Percentiles rank a stretch among this genome's conserved stretches.
These are phyloP conservation scores for Pegoplata infirma DNA, from an alignment of 2,888 invertebrate genomes.

Conservation along the genomic window DNA sequence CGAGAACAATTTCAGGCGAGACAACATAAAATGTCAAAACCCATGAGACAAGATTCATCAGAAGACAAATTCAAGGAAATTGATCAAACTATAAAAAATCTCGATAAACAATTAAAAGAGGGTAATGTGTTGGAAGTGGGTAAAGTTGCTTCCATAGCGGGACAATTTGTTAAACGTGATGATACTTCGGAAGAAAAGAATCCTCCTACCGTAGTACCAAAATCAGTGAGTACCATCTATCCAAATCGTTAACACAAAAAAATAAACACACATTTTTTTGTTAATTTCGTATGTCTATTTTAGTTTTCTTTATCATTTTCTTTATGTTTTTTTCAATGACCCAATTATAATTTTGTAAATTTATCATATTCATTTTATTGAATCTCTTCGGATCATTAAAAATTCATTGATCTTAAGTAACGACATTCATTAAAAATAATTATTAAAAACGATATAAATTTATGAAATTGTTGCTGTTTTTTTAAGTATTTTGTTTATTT, in stretches of 20 bases:
- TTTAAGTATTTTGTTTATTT: not conserved
- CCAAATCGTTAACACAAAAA: slow-evolving; percentile 39
- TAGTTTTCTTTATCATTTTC: slow-evolving; percentile 30
- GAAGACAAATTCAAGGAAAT: slow-evolving; percentile 84
- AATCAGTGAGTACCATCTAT: slow-evolving; percentile 78
- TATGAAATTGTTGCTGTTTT: not conserved
- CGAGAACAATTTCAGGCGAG: slow-evolving; percentile 86
- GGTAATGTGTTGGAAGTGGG: slow-evolving; percentile 85
- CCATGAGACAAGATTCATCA: slow-evolving; percentile 80
- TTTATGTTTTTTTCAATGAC: slow-evolving; percentile 13
- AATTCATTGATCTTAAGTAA: slow-evolving; percentile 15
- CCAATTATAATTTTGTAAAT: slow-evolving; percentile 2
- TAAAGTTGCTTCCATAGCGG: slow-evolving; percentile 93
- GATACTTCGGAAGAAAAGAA: slow-evolving; percentile 76
- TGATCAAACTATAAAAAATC: slow-evolving; percentile 84
- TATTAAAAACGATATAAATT: not conserved
- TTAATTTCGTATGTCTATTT: slow-evolving; percentile 1
- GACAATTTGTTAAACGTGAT: slow-evolving; percentile 81
- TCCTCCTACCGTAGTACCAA: slow-evolving; percentile 71
- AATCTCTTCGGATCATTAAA: slow-evolving; percentile 19
- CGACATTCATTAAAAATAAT: not conserved
- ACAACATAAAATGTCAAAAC: slow-evolving; percentile 84
- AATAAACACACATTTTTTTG: slow-evolving; percentile 29
- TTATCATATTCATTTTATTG: slow-evolving; percentile 22
- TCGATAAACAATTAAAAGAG: slow-evolving; percentile 87